Percentiles rank a stretch among this genome's conserved stretches.
Conservation (phyloP, 35 echinoderm and acorn worm genomes). For the Ophiothrix spiculata region DNA sequence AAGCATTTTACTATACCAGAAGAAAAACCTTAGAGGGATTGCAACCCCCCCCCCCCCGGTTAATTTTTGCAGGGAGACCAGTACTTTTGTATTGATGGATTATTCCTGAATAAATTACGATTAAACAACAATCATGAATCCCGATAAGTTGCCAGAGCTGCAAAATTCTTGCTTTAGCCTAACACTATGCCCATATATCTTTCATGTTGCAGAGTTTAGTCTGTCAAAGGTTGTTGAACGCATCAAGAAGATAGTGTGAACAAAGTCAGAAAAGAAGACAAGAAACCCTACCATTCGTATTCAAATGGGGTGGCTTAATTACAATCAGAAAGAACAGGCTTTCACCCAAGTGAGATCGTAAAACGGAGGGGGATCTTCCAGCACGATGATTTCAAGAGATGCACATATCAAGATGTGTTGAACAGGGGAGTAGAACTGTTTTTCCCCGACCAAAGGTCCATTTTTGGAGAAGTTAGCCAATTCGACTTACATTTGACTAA, state of each 20-base stretch:
- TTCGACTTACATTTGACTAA: background rate
- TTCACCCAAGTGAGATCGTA: background rate
- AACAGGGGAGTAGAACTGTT: background rate
- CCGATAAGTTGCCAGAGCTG: background rate
- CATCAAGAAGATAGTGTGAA: background rate
- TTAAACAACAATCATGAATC: background rate
- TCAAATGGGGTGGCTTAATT: background rate
- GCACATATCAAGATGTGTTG: too few species aligned
- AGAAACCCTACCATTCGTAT: background rate
- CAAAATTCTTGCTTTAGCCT: background rate
- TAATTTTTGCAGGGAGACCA: background rate
- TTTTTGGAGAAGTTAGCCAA: background rate
- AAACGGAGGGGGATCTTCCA: too few species aligned
- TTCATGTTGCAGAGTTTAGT: background rate
- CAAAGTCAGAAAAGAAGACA: background rate
- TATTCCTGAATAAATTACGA: background rate
- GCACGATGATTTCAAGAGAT: too few species aligned
- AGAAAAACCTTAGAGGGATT: too few species aligned
- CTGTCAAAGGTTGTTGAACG: background rate
- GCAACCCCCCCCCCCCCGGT: too few species aligned
- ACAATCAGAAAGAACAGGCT: background rate
- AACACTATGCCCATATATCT: background rate
- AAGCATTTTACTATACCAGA: too few species aligned
- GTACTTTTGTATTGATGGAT: background rate
- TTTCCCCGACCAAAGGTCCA: background rate